Base-by-base conservation (phyloP, 2,113 vertebrate species). In the Nothocercus julius region DNA sequence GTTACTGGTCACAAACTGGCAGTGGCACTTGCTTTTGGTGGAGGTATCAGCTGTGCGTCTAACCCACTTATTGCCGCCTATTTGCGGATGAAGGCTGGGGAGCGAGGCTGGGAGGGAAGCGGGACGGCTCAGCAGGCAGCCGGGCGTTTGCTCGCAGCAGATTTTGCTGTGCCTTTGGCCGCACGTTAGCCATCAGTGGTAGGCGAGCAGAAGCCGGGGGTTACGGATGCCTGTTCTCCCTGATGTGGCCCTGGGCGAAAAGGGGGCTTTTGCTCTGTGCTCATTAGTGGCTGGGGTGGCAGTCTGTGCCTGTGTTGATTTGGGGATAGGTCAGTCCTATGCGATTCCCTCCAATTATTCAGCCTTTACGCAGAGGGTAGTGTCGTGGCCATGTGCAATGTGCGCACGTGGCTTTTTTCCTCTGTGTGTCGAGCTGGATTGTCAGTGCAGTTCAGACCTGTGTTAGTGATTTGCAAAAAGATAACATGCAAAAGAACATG, bases 261-360 rank as follows among this genome's bases (percentile, higher is more conserved):
- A 38, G 17, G 34, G 61, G 61, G 25, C 88, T 78, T 53, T 3
- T 51, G 53, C 42, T 20, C 30, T 13, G 30, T 17, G 17, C n/a
- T 42, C 20, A 7, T 30, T 53, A 34, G 27, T 38, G 21, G 40
- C 66, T 54, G 82, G 20, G 13, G 8, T 0, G 0, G 17, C 24
- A 62, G 2, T 44, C 42, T 0, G 0, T 72, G 36, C 49, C 83
- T 15, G 20, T 44, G 14, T 34, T 69, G 32, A 45, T 51, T 8
- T 36, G 36, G 30, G 22, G 19, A 9, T 54, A 49, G 27, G 44
- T 74, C 58, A 62, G 24, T 49, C 53, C 38, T 47, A 16, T 22
- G 24, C 16, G 45, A 45, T 47, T 53, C 34, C 5, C 5, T 73
- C 42, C 44, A 13, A 51, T 25, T 53, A 20, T 21, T 85, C 27